Base-by-base conservation (phyloP, 2,113 vertebrate genomes). In the Recurvirostra avosetta region DNA sequence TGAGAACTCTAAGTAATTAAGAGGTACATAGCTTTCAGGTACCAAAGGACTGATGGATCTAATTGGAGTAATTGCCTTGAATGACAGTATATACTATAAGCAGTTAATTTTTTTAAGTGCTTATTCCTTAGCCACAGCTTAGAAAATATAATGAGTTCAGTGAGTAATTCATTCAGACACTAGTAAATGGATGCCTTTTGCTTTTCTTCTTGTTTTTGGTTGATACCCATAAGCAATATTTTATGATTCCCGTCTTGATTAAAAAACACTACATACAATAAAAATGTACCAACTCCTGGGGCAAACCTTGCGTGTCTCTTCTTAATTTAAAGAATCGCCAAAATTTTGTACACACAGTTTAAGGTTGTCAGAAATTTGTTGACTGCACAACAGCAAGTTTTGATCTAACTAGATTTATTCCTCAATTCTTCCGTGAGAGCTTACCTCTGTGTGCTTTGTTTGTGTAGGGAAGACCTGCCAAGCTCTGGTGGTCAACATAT, bases 101-200 rank as follows among this genome's bases (percentile, higher is more conserved):
- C 30, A 71, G 80, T 88, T 95, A 78, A 63, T 92, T 84, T 96
- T 95, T 90, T 45, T 15, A 86, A 92, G 79, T 86, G 86, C 80
- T 93, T 92, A 81, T 78, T 92, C 47, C 34, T 91, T 65, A 86
- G 15, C 40, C 21, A 91, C 47, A 78, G 22, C 41, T 81, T 89
- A 80, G 47, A 77, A 94, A 88, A 77, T 63, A n/a, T 29, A 53
- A 55, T 34, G 15, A 95, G 38, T 62, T 87, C 81, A 72, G 26
- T 65, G 77, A 85, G 32, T 81, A 23, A 80, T 74, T 91, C n/a
- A 74, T 89, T 92, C 40, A 84, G 47, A 76, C 17, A 50, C 3
- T 65, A 79, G 17, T 56, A 86, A 86, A 59, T 41, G 9, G 40
- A 55, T 87, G 25, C 30, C 36, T 89, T 71, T 66, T 92, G 12